phyloP scores from a whole-genome alignment of 2,113 vertebrate genomes.

The Willisornis vidua region DNA sequence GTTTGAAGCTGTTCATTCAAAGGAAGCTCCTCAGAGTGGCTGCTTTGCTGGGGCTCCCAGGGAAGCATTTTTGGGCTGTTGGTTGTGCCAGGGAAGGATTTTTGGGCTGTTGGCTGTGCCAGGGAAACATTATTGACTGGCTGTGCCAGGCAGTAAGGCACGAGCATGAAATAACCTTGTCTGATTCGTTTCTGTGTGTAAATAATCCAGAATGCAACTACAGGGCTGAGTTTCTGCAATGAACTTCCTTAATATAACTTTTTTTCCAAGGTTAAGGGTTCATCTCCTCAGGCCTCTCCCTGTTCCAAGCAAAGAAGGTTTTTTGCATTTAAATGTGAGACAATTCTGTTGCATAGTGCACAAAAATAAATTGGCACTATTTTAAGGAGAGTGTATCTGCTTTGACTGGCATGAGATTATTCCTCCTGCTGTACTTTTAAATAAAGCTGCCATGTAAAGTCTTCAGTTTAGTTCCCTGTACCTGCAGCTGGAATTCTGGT shows the following conservation, averaged over 20 bases:
- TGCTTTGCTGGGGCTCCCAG: neutral
- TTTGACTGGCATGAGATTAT: neutral
- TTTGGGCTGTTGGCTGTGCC: neutral
- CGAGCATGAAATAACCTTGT: neutral
- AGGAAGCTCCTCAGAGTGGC: neutral
- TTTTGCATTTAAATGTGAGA: neutral
- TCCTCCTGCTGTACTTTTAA: constrained; percentile 24
- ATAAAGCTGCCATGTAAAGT: neutral
- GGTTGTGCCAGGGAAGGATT: neutral
- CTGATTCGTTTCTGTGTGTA: neutral
- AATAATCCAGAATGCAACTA: neutral
- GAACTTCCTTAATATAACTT: neutral
- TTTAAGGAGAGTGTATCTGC: neutral
- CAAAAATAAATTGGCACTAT: neutral
- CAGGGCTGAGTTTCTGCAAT: neutral
- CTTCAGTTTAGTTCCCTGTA: neutral
- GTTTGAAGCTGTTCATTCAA: neutral
- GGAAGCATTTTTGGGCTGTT: neutral
- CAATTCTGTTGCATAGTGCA: neutral
- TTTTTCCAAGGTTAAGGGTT: neutral
- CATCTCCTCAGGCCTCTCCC: neutral
- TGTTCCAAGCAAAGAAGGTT: neutral
- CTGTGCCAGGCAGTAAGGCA: neutral
- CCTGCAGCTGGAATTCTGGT: constrained; percentile 19
- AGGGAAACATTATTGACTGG: too few species aligned